phyloP scores from a whole-genome alignment of 1,140 invertebrate genomes.

The Acromyrmex charruanus region DNA sequence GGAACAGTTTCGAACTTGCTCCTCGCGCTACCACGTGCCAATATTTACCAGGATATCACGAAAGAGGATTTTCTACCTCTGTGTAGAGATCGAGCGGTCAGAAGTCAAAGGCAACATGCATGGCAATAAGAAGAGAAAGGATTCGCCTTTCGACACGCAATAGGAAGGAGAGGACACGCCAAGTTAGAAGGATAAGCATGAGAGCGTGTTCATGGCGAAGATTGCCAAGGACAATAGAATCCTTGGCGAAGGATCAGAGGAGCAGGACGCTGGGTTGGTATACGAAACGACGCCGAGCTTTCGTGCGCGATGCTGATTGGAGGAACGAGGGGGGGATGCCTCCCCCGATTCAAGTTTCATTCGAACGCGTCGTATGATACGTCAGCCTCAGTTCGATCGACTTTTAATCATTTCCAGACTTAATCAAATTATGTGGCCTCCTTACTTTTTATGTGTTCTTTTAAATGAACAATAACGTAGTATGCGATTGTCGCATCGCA shows the following conservation, averaged over 20 bases:
- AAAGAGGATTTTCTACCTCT: conserved; percentile 72
- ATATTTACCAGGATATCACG: conserved; percentile 83
- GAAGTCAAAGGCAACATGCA: conserved; percentile 53
- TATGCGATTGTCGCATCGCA: background rate
- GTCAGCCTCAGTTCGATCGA: conserved; percentile 54
- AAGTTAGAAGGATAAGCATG: conserved; percentile 65
- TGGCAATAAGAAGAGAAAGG: conserved; percentile 48
- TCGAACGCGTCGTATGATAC: conserved; percentile 71
- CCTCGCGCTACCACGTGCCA: conserved; percentile 80
- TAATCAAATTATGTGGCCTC: conserved; percentile 3
- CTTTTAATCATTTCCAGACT: conserved; percentile 61
- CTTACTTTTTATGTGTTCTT: background rate
- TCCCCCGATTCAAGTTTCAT: conserved; percentile 71
- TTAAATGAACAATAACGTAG: background rate
- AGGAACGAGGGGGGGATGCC: conserved; percentile 65
- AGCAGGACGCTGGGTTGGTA: conserved; percentile 79
- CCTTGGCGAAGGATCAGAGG: conserved; percentile 81
- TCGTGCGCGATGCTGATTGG: conserved; percentile 69
- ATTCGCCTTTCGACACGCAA: conserved; percentile 7
- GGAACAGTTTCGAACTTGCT: conserved; percentile 67
- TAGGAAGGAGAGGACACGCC: conserved; percentile 51
- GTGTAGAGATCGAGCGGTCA: conserved; percentile 31
- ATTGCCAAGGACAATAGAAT: conserved; percentile 83
- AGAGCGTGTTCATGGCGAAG: conserved; percentile 73
- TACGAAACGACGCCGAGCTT: conserved; percentile 51